Evolutionary conservation across 1,140 invertebrate genomes (phyloP).

Genomic region (Pentalonia nigronervosa): DNA sequence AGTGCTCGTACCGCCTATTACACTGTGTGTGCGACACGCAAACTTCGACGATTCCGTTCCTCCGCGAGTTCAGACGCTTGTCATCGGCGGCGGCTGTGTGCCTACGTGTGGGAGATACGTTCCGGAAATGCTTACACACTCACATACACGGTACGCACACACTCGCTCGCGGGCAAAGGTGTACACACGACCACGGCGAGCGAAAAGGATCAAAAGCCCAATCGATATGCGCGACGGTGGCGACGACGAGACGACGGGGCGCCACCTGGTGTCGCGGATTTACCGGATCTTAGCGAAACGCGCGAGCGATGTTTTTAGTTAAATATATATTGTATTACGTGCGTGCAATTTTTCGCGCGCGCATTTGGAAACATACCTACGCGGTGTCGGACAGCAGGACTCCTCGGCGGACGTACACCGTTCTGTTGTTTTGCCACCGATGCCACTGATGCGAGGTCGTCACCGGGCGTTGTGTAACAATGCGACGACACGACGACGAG

Average conservation of each 20-base stretch:
- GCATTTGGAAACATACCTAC: neutral
- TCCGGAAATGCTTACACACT: neutral
- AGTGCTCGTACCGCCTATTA: neutral
- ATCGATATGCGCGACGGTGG: conserved; percentile 24
- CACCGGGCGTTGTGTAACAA: too few species aligned
- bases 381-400: neutral
- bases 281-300: neutral
- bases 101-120: neutral
- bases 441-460: neutral
- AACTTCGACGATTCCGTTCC: neutral
- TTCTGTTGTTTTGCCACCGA: too few species aligned
- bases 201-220: conserved; percentile 50
- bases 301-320: neutral
- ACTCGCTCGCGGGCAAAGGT: neutral
- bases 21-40: neutral
- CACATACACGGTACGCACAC: neutral
- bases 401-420: neutral
- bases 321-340: neutral
- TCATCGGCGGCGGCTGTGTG: neutral
- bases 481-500: too few species aligned
- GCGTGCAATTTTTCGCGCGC: neutral
- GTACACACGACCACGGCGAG: neutral
- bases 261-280: neutral
- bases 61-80: neutral
- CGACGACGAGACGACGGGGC: neutral